Conservation (phyloP, 30 jellyfish, hydroid and myxozoan genomes). For the Catostylus mosaicus region DNA sequence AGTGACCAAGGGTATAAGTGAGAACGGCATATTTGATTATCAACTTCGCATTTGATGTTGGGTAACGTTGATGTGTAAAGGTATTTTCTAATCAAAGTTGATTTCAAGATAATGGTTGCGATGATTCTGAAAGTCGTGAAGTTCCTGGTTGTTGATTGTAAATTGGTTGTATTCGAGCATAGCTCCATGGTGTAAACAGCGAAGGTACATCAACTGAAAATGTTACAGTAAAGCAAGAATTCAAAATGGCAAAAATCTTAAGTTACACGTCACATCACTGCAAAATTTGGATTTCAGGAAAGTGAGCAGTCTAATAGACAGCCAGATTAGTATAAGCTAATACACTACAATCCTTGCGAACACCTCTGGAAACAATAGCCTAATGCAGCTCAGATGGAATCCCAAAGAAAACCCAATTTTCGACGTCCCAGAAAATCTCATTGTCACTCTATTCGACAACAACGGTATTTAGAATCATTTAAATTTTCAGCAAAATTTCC, state of each 20-base stretch:
- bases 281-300: not conserved
- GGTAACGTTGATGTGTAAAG: too few species aligned
- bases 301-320: not conserved
- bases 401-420: too few species aligned
- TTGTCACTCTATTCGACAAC: too few species aligned
- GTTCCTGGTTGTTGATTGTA: not conserved
- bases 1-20: too few species aligned
- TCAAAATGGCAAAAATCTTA: not conserved
- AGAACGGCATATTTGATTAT: too few species aligned
- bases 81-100: too few species aligned
- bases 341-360: not conserved
- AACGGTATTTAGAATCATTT: too few species aligned
- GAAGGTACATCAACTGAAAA: not conserved
- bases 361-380: not conserved
- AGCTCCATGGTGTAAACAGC: not conserved
- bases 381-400: too few species aligned
- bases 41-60: too few species aligned
- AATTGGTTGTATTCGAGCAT: not conserved
- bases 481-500: too few species aligned
- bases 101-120: not conserved
- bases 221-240: not conserved
- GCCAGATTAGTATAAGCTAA: not conserved
- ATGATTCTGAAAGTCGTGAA: not conserved
- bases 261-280: not conserved
- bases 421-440: too few species aligned